These are phyloP conservation scores for Vireo griseus DNA, from an alignment of 2,797 vertebrate species.

Conservation along the genomic window DNA sequence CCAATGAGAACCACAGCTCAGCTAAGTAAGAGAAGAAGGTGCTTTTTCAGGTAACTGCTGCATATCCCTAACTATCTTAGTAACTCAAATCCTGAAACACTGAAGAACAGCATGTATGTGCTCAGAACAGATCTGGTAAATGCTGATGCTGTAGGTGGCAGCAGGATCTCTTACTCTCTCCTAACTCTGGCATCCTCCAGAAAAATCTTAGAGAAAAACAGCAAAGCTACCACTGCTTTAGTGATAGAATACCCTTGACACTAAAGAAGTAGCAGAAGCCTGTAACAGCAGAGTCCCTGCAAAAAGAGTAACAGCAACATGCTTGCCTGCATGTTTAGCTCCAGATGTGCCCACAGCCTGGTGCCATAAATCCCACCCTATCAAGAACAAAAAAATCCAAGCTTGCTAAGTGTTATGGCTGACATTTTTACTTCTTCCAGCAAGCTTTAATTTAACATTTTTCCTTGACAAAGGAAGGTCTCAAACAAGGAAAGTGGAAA, in stretches of 20 bases:
- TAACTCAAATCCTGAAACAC: background rate
- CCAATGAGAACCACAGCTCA: background rate
- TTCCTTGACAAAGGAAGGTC: background rate
- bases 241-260: background rate
- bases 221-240: background rate
- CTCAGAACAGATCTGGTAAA: background rate
- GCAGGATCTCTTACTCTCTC: background rate
- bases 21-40: background rate
- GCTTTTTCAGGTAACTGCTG: background rate
- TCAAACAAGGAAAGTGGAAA: background rate
- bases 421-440: background rate
- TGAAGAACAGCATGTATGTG: fast-evolving
- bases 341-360: background rate
- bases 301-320: background rate
- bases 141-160: background rate
- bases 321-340: background rate
- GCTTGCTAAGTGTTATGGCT: background rate
- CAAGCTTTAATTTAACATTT: background rate
- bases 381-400: background rate
- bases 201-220: background rate
- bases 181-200: background rate
- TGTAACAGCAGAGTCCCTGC: background rate
- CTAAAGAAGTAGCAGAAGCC: background rate
- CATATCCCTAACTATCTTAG: background rate
- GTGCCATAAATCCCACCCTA: background rate